Conservation (phyloP, 2,113 vertebrate species). For the Collichthys lucidus region DNA sequence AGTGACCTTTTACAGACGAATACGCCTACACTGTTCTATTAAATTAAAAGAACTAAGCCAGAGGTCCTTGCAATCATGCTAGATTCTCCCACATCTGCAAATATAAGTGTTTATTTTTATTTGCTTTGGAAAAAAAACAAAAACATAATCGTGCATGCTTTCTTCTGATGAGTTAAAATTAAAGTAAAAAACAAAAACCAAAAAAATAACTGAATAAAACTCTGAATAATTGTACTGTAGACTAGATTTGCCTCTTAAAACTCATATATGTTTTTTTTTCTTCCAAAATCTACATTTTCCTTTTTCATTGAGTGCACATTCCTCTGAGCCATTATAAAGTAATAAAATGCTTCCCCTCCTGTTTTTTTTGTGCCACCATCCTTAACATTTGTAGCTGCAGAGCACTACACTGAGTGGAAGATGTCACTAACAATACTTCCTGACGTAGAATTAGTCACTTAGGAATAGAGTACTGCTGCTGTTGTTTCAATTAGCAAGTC, state of each 20-base stretch:
- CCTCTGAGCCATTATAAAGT: slow-evolving; percentile 56
- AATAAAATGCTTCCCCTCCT: slow-evolving; percentile 61
- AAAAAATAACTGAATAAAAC: neutral
- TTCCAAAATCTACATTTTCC: slow-evolving; percentile 41
- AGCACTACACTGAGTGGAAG: slow-evolving; percentile 53
- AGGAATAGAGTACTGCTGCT: slow-evolving; percentile 73
- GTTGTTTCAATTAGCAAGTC: slow-evolving; percentile 80
- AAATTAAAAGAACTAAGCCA: neutral
- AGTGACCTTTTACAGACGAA: neutral
- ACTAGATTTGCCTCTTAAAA: slow-evolving; percentile 5
- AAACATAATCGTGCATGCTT: neutral
- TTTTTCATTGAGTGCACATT: slow-evolving; percentile 42
- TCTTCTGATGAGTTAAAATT: neutral
- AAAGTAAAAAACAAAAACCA: neutral
- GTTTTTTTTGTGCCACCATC: slow-evolving; percentile 55
- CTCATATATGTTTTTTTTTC: neutral
- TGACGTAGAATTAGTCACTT: slow-evolving; percentile 72
- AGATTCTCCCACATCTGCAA: slow-evolving; percentile 16
- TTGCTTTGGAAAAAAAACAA: neutral
- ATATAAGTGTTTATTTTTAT: slow-evolving; percentile 4
- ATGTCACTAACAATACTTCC: slow-evolving; percentile 75
- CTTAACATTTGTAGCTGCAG: slow-evolving; percentile 61
- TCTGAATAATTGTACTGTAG: neutral
- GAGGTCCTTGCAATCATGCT: neutral
- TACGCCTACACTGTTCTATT: neutral